Evolutionary conservation across 2,888 invertebrate genomes (phyloP).

Genomic region (Nebria brevicollis): DNA sequence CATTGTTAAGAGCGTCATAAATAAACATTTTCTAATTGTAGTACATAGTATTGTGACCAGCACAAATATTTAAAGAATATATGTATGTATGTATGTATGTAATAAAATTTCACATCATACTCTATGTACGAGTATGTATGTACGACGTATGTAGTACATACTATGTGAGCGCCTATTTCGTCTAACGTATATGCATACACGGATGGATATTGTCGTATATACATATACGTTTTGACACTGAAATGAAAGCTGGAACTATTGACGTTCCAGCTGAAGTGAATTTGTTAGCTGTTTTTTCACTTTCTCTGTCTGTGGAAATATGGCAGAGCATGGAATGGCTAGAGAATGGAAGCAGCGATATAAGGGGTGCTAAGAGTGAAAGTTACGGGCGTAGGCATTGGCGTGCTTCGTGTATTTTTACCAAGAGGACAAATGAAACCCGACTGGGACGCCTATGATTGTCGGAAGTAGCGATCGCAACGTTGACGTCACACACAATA

Average conservation of each 20-base stretch:
- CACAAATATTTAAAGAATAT: neutral
- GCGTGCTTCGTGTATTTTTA: neutral
- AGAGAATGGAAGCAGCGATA: too few species aligned
- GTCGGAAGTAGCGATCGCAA: slow-evolving; percentile 20
- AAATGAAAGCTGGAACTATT: too few species aligned
- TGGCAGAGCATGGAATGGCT: too few species aligned
- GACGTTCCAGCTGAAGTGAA: too few species aligned
- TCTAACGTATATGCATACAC: neutral
- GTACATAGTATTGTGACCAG: neutral
- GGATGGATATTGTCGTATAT: too few species aligned
- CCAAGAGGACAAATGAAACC: too few species aligned
- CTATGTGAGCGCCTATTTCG: neutral
- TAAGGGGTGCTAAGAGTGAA: slow-evolving; percentile 34
- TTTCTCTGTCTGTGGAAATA: too few species aligned
- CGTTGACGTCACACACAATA: slow-evolving; percentile 25
- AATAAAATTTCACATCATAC: neutral
- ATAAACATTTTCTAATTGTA: neutral
- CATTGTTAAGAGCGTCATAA: too few species aligned
- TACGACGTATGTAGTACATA: neutral
- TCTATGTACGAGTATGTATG: too few species aligned
- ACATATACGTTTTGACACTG: neutral
- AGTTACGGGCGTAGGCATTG: slow-evolving; percentile 15
- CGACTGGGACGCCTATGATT: neutral
- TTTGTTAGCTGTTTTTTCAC: too few species aligned
- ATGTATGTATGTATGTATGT: too few species aligned